Evolutionary conservation across 64 coral and sea anemone species (phyloP), one percentile per base, ranked within the genome.

Genomic region (Acropora yongei): DNA sequence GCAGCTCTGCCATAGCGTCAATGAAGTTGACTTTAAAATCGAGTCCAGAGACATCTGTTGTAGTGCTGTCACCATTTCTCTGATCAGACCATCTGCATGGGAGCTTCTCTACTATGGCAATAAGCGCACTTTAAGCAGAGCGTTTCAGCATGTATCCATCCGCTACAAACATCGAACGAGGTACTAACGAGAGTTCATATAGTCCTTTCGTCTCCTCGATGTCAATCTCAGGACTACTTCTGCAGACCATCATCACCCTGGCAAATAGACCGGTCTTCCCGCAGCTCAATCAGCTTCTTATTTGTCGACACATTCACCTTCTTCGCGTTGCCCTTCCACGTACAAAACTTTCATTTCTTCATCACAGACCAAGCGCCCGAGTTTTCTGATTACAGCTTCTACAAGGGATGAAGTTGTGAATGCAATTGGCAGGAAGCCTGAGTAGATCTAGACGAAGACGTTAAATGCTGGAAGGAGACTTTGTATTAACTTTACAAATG

Each of bases 201-300:
- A 60, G 51, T 30, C 49, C 80, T 10, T 20, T 44, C 41, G 20
- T 61, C 61, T 83, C 55, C 61, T 83, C 61, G 61, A 83, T 43
- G 53, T 83, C 50, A 44, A 83, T 83, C 14, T 57, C n/a, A 17
- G 83, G 83, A 7, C 83, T 42, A n/a, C 63, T 71, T 47, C 10
- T 46, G 19, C 65, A 86, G 3, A 83, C 80, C 51, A 83, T 66
- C 80, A 83, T 83, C 50, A 83, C 42, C 49, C 55, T 41, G 49
- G 51, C 49, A 60, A 83, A 83, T 44, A 83, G 61, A 44, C 80
- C 61, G 6, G 53, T 83, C 80, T 3, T 83, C 80, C 42, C 3
- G 80, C 16, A 60, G 61, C 80, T 83, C 80, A 58, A 83, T 61
- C n/a, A 83, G n/a, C 51, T 57, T 83, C 19, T 83, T 20, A 8